Evolutionary conservation across 1,140 invertebrate genomes (phyloP).

Genomic region (Bombus vancouverensis): DNA sequence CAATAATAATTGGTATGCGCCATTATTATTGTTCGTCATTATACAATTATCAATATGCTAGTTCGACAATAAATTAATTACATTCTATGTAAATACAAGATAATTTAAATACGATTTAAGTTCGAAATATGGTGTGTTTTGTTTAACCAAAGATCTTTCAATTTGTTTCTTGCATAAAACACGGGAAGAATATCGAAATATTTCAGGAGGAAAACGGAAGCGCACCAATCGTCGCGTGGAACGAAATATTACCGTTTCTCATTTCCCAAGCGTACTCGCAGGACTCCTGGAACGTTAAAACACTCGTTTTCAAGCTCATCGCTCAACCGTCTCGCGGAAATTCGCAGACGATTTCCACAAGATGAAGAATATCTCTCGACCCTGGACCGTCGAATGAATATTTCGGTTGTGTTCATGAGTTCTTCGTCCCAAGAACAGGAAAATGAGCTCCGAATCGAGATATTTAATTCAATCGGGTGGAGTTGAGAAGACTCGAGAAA

Average conservation of each 20-base stretch:
- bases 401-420: not conserved
- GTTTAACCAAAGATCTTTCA: not conserved
- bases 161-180: not conserved
- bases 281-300: not conserved
- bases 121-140: not conserved
- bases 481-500: not conserved
- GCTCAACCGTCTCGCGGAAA: conserved; percentile 2
- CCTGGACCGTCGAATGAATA: conserved; percentile 5
- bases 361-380: not conserved
- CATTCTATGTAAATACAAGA: not conserved
- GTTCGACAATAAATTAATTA: not conserved
- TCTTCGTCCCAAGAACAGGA: not conserved
- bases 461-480: not conserved
- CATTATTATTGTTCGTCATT: not conserved
- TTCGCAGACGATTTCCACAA: conserved; percentile 6
- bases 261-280: conserved; percentile 12
- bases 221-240: not conserved
- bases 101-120: not conserved
- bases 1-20: too few relatives aligned
- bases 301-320: conserved; percentile 29
- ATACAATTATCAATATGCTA: not conserved
- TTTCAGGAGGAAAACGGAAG: not conserved
- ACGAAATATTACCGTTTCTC: conserved; percentile 17
- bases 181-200: not conserved
- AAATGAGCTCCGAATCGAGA: not conserved